Percentiles rank a stretch among this genome's conserved stretches.
Conservation (phyloP, 2,888 invertebrate species). For the Metalampra italica region DNA sequence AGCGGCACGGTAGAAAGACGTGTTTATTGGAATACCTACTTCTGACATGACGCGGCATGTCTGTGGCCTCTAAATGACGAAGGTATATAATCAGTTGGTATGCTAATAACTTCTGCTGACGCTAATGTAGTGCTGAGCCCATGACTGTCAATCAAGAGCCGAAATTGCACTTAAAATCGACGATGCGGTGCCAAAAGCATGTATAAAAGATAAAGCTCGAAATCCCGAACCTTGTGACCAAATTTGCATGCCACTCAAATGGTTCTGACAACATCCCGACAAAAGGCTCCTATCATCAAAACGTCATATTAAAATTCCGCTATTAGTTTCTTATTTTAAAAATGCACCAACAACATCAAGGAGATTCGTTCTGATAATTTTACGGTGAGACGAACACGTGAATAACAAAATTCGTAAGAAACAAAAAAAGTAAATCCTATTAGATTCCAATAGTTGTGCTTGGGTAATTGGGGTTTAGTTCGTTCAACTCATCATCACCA, state of each 20-base stretch:
- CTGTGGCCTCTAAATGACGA: too few relatives aligned
- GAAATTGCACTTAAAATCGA: constrained; percentile 28
- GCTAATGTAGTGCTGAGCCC: too few relatives aligned
- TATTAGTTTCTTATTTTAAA: constrained; percentile 6
- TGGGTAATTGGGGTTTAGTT: constrained; percentile 34
- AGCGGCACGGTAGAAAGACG: too few relatives aligned
- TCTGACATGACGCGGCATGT: too few relatives aligned
- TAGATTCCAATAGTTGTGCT: constrained; percentile 8
- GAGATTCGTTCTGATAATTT: constrained; percentile 49
- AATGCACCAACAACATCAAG: not conserved
- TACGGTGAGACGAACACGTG: constrained; percentile 30
- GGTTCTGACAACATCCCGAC: constrained; percentile 6
- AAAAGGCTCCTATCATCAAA: constrained; percentile 9
- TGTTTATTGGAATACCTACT: too few relatives aligned
- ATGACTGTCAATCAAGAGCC: too few relatives aligned
- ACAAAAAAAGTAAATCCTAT: constrained; percentile 8
- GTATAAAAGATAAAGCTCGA: constrained; percentile 9
- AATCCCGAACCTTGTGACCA: constrained; percentile 1
- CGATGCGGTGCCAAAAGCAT: constrained; percentile 2
- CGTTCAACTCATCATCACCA: constrained; percentile 37
- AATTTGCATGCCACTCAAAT: constrained; percentile 12
- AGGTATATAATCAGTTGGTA: too few relatives aligned
- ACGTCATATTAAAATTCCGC: constrained; percentile 6
- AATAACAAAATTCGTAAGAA: constrained; percentile 26
- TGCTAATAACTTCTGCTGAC: too few relatives aligned